These are phyloP conservation scores for Nowickia ferox DNA, from an alignment of 2,888 invertebrate species.

Conservation along the genomic window DNA sequence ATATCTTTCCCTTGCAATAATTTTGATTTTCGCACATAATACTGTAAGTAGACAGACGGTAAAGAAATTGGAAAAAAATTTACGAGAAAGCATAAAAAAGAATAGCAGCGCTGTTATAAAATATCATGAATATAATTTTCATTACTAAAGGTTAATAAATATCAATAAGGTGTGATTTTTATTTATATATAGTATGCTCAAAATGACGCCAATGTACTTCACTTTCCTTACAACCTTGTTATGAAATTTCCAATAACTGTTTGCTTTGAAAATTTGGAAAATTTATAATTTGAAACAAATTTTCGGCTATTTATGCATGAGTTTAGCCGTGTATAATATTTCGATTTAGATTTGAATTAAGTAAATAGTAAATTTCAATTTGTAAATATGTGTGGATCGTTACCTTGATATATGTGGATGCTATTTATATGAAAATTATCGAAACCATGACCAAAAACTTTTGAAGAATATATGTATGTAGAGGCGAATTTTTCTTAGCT, in stretches of 20 bases:
- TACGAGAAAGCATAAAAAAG: constrained; percentile 31
- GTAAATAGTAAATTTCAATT: not conserved
- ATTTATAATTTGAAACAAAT: constrained; percentile 23
- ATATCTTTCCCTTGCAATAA: constrained; percentile 69
- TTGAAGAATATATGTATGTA: too few relatives aligned
- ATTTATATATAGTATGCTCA: constrained; percentile 43
- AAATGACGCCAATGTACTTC: constrained; percentile 41
- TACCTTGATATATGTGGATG: too few relatives aligned
- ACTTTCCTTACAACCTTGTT: not conserved
- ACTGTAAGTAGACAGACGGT: constrained; percentile 54
- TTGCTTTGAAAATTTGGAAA: constrained; percentile 3
- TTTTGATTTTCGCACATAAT: constrained; percentile 71
- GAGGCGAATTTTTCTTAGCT: too few relatives aligned
- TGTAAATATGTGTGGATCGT: too few relatives aligned
- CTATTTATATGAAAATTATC: too few relatives aligned
- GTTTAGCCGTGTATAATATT: not conserved
- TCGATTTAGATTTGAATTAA: not conserved
- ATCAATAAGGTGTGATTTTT: constrained; percentile 70
- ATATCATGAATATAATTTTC: constrained; percentile 64
- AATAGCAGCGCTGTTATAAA: constrained; percentile 35
- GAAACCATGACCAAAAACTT: too few relatives aligned
- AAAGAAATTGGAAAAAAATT: constrained; percentile 26
- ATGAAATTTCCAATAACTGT: constrained; percentile 27
- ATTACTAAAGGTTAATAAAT: constrained; percentile 70
- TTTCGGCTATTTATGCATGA: not conserved